Conservation (phyloP, 2,888 invertebrate genomes). For the Metellina segmentata region DNA sequence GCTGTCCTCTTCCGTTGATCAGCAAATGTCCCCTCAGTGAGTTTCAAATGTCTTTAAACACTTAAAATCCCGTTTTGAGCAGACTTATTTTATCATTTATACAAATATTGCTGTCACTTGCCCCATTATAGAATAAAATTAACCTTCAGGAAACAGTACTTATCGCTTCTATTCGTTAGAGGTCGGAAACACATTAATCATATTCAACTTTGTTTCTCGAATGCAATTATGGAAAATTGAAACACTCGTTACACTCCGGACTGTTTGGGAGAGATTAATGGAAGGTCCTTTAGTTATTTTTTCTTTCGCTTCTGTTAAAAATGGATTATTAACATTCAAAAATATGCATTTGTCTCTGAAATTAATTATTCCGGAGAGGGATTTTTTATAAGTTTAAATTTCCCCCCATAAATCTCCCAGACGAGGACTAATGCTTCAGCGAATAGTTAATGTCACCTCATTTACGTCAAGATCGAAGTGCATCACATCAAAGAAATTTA, state of each 20-base stretch:
- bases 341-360: not conserved
- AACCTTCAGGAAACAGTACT: not conserved
- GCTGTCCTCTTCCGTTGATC: not conserved
- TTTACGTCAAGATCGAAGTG: not conserved
- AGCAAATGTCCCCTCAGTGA: not conserved
- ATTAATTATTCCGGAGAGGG: not conserved
- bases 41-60: not conserved
- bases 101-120: not conserved
- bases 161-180: not conserved
- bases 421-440: not conserved
- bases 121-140: not conserved
- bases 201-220: not conserved
- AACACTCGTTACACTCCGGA: not conserved
- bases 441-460: not conserved
- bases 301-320: not conserved
- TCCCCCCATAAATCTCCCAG: not conserved
- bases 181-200: not conserved
- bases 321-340: constrained; percentile 1
- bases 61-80: not conserved
- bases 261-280: not conserved
- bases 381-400: not conserved
- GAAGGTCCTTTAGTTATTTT: not conserved
- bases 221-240: not conserved
- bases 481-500: not conserved
- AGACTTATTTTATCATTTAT: not conserved